A percentile compares a stretch with the other conserved stretches of the same genome.
Conservation (phyloP, 2,888 invertebrate species). For the Slavum lentiscoides region DNA sequence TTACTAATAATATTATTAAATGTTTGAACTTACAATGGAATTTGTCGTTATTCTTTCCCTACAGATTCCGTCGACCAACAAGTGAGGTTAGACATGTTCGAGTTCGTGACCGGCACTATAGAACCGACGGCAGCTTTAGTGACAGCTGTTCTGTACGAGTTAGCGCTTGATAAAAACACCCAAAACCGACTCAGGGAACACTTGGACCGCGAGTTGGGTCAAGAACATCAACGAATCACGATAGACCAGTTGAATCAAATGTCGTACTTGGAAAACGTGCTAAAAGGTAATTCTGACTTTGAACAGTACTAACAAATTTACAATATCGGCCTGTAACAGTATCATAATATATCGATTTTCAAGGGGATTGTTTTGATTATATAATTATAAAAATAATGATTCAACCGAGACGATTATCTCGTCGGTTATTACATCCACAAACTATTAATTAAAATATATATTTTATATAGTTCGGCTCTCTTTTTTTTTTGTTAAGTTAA, state of each 20-base stretch:
- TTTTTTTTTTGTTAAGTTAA: too few relatives aligned
- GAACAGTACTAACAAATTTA: background rate
- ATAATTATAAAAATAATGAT: too few relatives aligned
- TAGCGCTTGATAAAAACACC: slow-evolving; percentile 3
- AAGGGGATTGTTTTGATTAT: too few relatives aligned
- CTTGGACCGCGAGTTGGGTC: slow-evolving; percentile 6
- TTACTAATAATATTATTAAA: background rate
- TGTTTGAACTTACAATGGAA: background rate
- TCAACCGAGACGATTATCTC: too few relatives aligned
- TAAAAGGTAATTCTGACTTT: slow-evolving; percentile 10
- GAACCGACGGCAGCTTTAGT: slow-evolving; percentile 37
- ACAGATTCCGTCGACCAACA: slow-evolving; percentile 28
- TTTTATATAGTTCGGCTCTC: too few relatives aligned
- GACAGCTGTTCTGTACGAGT: slow-evolving; percentile 32
- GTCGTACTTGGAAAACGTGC: slow-evolving; percentile 27
- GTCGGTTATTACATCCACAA: too few relatives aligned
- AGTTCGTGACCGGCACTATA: slow-evolving; percentile 31
- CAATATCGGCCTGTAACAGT: background rate
- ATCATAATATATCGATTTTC: background rate
- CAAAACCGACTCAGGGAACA: slow-evolving; percentile 33
- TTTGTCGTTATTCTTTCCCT: background rate
- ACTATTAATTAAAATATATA: too few relatives aligned
- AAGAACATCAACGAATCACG: background rate
- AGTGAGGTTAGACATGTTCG: slow-evolving; percentile 39
- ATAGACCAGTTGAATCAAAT: slow-evolving; percentile 34